Base-by-base conservation (phyloP, 1,140 invertebrate species). In the Steinernema khuongi region DNA sequence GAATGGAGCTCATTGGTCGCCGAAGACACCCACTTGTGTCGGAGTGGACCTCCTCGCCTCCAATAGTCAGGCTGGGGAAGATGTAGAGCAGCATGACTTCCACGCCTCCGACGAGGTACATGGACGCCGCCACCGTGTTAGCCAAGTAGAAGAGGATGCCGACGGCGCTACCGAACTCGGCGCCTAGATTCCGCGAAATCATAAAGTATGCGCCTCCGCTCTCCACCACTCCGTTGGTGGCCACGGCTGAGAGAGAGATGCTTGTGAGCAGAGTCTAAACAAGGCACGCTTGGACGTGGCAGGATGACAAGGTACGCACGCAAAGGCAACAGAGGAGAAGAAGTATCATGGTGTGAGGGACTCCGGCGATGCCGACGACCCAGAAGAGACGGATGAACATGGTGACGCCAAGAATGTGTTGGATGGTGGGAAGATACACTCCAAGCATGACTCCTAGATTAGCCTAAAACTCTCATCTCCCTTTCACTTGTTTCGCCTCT, bases 191-290 rank as follows among this genome's bases (percentile, higher is more conserved):
- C 81, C 96, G 89, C 1, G 79, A 82, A 88, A 99, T 98, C 95
- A 99, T 97, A 86, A 99, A 99, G 87, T 99, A 99, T 60, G 94
- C 96, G 14, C 96, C 96, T 43, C 96, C 96, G 1, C 81, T 78
- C 72, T 84, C 84, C 32, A 99, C 95, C 69, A 97, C 95, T 28
- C 96, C 96, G 87, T 99, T 99, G 1, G 96, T 99, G 43, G 96
- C 96, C 79, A 99, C 98, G 31, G 96, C 96, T 82, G 94, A 96
- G 92, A 99, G 95, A 32, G 95, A 98, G 83, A 99, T 97, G 26
- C 50, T 93, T 22, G 96, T 98, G 67, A 97, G 87, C 91, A 97
- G 94, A 1, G 96, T 98, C 94, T 96, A 83, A 41, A 86, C 7
- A 33, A 44, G 66, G n/a, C 22, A 72, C 22, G 60, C 19, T 67